Conservation (phyloP, 2,797 vertebrate species). For the Tokudaia muenninki region DNA sequence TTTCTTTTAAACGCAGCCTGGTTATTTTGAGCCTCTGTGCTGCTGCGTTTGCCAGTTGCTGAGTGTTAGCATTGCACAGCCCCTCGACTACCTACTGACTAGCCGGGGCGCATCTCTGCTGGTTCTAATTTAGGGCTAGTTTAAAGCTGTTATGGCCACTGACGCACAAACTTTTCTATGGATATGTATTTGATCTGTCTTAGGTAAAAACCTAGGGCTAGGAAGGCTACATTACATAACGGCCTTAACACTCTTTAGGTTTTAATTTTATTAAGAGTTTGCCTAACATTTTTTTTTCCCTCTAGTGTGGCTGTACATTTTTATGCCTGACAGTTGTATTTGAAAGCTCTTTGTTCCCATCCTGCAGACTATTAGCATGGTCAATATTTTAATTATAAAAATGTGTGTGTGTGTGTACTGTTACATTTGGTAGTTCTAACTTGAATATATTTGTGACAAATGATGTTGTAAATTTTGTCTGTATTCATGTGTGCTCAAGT, state of each 20-base stretch:
- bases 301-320: not conserved
- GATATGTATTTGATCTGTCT: not conserved
- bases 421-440: not conserved
- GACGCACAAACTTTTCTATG: not conserved
- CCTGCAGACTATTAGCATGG: not conserved
- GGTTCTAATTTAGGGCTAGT: not conserved
- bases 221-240: not conserved
- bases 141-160: not conserved
- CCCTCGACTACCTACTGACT: not conserved
- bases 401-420: not conserved
- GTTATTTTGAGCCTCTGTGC: not conserved
- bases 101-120: not conserved
- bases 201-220: not conserved
- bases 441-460: not conserved
- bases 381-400: conserved; percentile 15
- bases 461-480: not conserved
- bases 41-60: not conserved
- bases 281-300: not conserved
- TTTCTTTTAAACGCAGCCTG: not conserved
- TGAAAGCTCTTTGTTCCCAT: not conserved
- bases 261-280: not conserved
- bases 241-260: not conserved
- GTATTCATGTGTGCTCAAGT: not conserved
- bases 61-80: not conserved
- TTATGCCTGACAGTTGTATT: not conserved